A percentile compares a stretch with the other conserved stretches of the same genome.
phyloP scores from a whole-genome alignment of 1,140 invertebrate genomes.

The Penaeus vannamei region DNA sequence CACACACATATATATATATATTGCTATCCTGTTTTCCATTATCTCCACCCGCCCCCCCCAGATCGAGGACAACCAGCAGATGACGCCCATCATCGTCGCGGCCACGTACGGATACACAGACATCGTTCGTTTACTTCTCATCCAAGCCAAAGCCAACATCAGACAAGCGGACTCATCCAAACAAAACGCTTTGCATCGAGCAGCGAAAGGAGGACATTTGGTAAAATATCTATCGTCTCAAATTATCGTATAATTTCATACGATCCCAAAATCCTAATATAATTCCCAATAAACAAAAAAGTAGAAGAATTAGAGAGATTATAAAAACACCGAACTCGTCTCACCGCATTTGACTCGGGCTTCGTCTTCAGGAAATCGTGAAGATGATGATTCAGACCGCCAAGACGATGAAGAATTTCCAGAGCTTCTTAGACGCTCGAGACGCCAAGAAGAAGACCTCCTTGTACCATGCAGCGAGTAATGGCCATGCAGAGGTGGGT shows the following conservation, averaged over 20 bases:
- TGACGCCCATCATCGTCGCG: constrained; percentile 73
- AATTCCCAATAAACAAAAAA: too few relatives aligned
- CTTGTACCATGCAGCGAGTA: constrained; percentile 41
- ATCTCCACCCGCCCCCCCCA: constrained; percentile 51
- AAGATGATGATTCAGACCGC: constrained; percentile 1
- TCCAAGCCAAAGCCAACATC: constrained; percentile 64
- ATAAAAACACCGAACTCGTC: too few relatives aligned
- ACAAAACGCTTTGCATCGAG: constrained; percentile 73
- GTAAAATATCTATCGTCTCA: neutral
- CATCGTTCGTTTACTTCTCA: constrained; percentile 71
- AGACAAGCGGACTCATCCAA: constrained; percentile 72
- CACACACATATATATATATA: too few relatives aligned
- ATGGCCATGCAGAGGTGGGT: constrained; percentile 38
- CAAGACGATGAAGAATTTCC: constrained; percentile 3
- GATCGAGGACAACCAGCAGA: constrained; percentile 72
- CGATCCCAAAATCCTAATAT: too few relatives aligned
- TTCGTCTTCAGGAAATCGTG: constrained; percentile 35
- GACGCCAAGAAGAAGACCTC: constrained; percentile 46
- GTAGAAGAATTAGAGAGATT: too few relatives aligned
- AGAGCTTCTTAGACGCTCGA: constrained; percentile 37
- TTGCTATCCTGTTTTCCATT: neutral
- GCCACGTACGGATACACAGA: constrained; percentile 72
- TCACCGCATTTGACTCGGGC: neutral
- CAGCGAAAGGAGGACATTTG: constrained; percentile 68
- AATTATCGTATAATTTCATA: too few relatives aligned